Evolutionary conservation across 1,140 invertebrate genomes (phyloP).

Genomic region (Drosophila grimshawi): DNA sequence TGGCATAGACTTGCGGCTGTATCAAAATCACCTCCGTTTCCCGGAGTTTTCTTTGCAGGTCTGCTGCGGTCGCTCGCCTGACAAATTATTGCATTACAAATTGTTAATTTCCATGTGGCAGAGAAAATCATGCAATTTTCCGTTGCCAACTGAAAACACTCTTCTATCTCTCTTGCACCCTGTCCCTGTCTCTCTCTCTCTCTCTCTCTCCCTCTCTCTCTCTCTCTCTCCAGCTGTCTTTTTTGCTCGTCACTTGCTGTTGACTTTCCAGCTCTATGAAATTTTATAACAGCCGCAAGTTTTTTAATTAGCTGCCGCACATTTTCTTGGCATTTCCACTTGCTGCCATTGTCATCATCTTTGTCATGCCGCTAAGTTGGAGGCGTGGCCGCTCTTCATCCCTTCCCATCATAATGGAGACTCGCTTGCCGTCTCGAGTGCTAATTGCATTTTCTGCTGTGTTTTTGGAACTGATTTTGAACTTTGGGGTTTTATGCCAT

Average conservation of each 20-base stretch:
- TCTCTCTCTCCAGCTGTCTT: no score
- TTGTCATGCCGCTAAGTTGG: constrained; percentile 36
- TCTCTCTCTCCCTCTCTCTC: neutral
- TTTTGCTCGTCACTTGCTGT: constrained; percentile 8
- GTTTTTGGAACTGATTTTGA: constrained; percentile 60
- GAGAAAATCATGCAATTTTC: constrained; percentile 49
- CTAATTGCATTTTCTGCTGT: constrained; percentile 67
- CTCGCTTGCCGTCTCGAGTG: constrained; percentile 50
- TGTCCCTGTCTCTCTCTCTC: neutral
- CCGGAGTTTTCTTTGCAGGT: neutral
- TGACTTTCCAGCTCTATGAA: constrained; percentile 32
- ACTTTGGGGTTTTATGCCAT: constrained; percentile 58
- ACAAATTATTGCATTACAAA: constrained; percentile 63
- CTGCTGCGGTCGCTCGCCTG: constrained; percentile 34
- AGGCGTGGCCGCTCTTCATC: constrained; percentile 18
- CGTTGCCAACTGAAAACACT: constrained; percentile 36
- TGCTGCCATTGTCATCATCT: constrained; percentile 44
- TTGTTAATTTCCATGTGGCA: constrained; percentile 52
- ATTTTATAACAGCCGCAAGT: constrained; percentile 58
- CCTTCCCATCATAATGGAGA: constrained; percentile 3
- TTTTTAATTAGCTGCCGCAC: constrained; percentile 70
- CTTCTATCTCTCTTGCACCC: neutral
- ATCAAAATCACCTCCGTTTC: constrained; percentile 5
- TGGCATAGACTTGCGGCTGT: constrained; percentile 39
- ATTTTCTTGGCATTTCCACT: constrained; percentile 69